Base-by-base conservation (phyloP, 2,797 vertebrate species). In the Pangasius macronema region DNA sequence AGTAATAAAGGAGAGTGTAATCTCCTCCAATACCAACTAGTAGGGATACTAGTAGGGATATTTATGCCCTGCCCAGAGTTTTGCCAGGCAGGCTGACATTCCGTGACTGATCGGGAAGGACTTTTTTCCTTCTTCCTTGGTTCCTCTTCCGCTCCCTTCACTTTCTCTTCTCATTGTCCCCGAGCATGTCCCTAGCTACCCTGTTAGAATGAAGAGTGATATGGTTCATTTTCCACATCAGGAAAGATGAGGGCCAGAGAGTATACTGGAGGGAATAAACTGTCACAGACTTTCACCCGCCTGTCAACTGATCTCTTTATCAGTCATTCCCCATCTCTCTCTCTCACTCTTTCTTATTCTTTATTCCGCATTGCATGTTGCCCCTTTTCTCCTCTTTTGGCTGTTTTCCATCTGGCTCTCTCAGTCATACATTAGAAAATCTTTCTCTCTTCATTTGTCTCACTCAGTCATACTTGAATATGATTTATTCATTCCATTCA, bases 281-380 rank as follows among this genome's bases (percentile, higher is more conserved):
- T 87, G 89, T 90, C 89, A 88, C 39, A 24, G 77, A 80, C 83
- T 89, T 89, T 88, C 85, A 90, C 87, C 90, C 59, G 72, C 91
- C 83, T 82, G 53, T 86, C 89, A 84, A 91, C 85, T 91, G 85
- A 89, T 89, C 85, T 88, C 85, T 84, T 85, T 84, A 86, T 72
- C 82, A 63, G 36, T 72, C 72, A 68, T 87, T 39, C 36, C 61
- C 51, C 84, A 33, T 77, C 82, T 55, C 70, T 46, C 68, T 88
- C 87, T 85, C 42, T 79, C 61, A 20, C 39, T 73, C 39, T 49
- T 24, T 46, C 39, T 75, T 9, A 46, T 46, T 46, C 46, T 46
- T 46, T 46, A 46, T 46, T 46, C 46, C 46, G 46, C 46, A 46
- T 46, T 46, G n/a, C 61, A 49, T 46, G 82, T 80, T 73, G 55